Conservation (phyloP, 2,797 vertebrate species). For the Dendrocincla tyrannina region DNA sequence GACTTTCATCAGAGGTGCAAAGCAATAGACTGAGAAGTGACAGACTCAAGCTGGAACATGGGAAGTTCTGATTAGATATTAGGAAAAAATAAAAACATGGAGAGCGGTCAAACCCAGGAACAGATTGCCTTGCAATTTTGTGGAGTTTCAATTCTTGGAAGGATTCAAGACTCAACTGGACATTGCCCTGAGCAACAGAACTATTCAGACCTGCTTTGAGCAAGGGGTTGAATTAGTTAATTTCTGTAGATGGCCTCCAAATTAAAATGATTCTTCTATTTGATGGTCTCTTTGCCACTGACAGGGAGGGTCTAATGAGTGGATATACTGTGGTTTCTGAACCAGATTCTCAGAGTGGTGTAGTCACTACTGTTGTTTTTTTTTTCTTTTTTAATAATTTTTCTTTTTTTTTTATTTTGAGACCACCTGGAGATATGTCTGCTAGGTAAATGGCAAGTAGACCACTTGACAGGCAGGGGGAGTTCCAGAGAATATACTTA, state of each 20-base stretch:
- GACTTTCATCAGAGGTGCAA: not conserved
- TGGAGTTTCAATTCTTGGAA: not conserved
- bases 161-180: not conserved
- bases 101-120: not conserved
- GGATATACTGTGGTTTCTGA: not conserved
- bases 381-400: too few species aligned
- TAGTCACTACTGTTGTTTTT: not conserved
- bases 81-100: not conserved
- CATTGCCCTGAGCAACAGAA: not conserved
- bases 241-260: not conserved
- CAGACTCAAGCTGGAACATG: not conserved
- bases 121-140: not conserved
- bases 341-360: not conserved
- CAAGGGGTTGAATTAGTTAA: not conserved
- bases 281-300: not conserved
- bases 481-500: not conserved
- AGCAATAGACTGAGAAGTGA: not conserved
- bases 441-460: not conserved
- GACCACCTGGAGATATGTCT: not conserved
- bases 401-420: not conserved
- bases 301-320: not conserved
- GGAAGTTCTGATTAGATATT: not conserved
- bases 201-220: not conserved
- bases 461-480: not conserved
- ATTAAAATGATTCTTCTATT: not conserved